Evolutionary conservation across 2,113 vertebrate genomes (phyloP).

Genomic region (Dryoscopus gambensis): DNA sequence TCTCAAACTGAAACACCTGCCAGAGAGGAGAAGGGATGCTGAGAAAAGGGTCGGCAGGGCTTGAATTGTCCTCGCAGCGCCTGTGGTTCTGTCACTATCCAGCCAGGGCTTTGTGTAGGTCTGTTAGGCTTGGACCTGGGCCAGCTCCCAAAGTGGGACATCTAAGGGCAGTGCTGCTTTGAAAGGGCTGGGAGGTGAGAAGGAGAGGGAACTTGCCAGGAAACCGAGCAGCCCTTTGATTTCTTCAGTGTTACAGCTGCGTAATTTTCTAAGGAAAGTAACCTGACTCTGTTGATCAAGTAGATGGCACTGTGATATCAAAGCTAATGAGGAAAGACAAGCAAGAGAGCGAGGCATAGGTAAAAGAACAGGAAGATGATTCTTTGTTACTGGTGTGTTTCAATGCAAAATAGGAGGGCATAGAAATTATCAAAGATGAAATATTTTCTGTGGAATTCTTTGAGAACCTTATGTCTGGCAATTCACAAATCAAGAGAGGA

Average conservation of each 20-base stretch:
- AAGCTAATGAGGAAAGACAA: constrained; percentile 34
- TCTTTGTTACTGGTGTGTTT: not conserved
- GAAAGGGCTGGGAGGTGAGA: not conserved
- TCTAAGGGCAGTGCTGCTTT: not conserved
- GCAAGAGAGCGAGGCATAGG: not conserved
- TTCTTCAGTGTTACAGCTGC: not conserved
- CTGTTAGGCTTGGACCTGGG: not conserved
- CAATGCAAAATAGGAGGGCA: not conserved
- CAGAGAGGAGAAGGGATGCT: not conserved
- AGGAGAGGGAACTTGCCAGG: not conserved
- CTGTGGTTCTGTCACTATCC: not conserved
- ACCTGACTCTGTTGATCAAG: constrained; percentile 42
- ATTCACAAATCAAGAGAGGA: not conserved
- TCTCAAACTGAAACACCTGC: not conserved
- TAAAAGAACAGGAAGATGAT: constrained; percentile 16
- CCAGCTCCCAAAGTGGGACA: not conserved
- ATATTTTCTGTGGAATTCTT: not conserved
- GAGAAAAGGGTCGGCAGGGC: not conserved
- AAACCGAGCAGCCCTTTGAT: not conserved
- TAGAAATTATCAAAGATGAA: not conserved
- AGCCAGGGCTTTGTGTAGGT: not conserved
- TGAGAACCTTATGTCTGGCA: not conserved
- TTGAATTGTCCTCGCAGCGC: not conserved
- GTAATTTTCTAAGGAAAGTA: constrained; percentile 15
- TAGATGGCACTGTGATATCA: constrained; percentile 58